phyloP scores from a whole-genome alignment of 2,113 vertebrate genomes.

The Orientallactaga bullata region DNA sequence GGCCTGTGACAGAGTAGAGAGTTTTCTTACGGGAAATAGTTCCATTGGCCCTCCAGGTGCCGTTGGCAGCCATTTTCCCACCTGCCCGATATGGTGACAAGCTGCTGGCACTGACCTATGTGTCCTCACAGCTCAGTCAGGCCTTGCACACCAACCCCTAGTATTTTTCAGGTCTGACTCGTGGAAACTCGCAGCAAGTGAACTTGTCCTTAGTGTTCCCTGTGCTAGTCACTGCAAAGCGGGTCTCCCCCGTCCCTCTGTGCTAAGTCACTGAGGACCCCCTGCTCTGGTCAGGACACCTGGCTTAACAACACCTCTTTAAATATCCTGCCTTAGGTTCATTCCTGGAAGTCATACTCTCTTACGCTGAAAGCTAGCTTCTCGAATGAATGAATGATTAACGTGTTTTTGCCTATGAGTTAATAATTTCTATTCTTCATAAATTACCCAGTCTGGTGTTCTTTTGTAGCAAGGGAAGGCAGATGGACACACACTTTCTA shows the following conservation, averaged over 20 bases:
- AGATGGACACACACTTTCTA: neutral
- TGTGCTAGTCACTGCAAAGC: neutral
- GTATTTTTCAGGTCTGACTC: neutral
- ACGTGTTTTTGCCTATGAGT: conserved; percentile 11
- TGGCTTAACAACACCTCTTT: neutral
- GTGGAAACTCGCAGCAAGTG: neutral
- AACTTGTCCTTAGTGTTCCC: neutral
- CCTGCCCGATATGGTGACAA: neutral
- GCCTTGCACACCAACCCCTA: neutral
- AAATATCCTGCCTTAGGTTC: neutral
- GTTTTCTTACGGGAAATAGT: neutral
- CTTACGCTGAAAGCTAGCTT: neutral
- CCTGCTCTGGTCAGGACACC: neutral
- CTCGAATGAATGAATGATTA: neutral
- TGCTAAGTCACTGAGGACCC: neutral
- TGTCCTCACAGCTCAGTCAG: neutral
- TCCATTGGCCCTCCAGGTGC: fast-evolving
- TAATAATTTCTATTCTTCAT: neutral
- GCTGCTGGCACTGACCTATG: neutral
- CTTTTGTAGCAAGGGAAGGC: neutral
- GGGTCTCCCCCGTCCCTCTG: neutral
- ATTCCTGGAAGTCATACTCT: neutral
- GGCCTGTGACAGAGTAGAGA: too few species aligned
- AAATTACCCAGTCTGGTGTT: neutral
- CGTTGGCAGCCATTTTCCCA: neutral